These are phyloP conservation scores for Dendrocincla fuliginosa DNA, from an alignment of 2,797 vertebrate species.

Conservation along the genomic window DNA sequence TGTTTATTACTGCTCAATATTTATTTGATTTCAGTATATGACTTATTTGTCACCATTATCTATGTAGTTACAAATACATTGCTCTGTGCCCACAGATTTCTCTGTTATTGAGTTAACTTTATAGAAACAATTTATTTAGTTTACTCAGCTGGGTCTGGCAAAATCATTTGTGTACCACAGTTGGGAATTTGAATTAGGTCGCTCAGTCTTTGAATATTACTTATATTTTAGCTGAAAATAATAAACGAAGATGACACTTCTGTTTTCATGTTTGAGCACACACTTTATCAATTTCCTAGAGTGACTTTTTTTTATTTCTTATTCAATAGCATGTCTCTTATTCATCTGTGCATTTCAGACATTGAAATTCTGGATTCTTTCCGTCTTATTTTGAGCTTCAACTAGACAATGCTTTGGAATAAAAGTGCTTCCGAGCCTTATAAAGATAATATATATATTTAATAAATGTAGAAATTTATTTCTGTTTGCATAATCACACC, in stretches of 20 bases:
- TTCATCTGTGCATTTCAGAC: neutral
- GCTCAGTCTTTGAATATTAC: neutral
- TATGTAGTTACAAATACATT: constrained; percentile 16
- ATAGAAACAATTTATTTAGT: constrained; percentile 6
- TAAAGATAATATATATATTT: neutral
- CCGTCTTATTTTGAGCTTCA: neutral
- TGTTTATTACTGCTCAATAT: neutral
- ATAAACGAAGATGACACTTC: neutral
- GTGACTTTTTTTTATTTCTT: neutral
- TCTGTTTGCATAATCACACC: neutral
- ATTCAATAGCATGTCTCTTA: neutral
- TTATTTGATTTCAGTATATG: constrained; percentile 9
- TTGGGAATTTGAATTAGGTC: neutral
- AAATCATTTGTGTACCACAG: neutral
- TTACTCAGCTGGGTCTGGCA: constrained; percentile 19
- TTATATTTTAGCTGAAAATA: constrained; percentile 21
- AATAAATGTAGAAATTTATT: neutral
- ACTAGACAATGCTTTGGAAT: neutral
- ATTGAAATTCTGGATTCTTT: constrained; percentile 1
- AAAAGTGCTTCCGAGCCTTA: neutral
- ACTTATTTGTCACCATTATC: constrained; percentile 45
- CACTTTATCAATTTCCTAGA: constrained; percentile 3
- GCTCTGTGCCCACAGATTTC: neutral
- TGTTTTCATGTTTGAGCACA: constrained; percentile 35
- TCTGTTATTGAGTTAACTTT: constrained; percentile 39